Evolutionary conservation across 2,797 vertebrate genomes (phyloP).

Genomic region (Neosalanx taihuensis): DNA sequence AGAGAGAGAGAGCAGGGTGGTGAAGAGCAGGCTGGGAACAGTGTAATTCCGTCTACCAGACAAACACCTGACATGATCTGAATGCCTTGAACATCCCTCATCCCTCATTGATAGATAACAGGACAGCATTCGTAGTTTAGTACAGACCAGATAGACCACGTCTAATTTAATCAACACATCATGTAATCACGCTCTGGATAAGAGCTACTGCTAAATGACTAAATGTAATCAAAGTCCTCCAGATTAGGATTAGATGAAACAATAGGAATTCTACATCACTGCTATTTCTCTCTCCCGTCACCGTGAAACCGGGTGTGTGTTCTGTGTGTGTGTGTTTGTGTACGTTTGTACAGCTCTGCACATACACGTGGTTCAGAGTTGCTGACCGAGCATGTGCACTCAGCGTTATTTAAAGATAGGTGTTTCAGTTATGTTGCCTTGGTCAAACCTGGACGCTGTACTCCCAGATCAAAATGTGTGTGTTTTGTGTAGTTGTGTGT

Average conservation of each 20-base stretch:
- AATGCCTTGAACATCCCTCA: background rate
- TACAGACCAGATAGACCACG: background rate
- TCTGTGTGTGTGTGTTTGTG: background rate
- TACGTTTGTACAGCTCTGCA: background rate
- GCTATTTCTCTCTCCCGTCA: constrained; percentile 30
- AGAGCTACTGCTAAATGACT: no score
- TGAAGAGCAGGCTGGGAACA: background rate
- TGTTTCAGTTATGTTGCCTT: background rate
- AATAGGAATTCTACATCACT: constrained; percentile 27
- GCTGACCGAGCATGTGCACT: background rate
- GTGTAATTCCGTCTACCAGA: background rate
- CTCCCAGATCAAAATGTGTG: background rate
- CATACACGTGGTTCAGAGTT: no score
- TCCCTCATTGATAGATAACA: background rate
- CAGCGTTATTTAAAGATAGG: no score
- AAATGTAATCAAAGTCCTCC: constrained; percentile 27
- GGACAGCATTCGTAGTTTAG: background rate
- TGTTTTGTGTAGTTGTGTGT: no score
- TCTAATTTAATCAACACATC: constrained; percentile 33
- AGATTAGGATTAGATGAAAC: constrained; percentile 31
- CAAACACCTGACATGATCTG: background rate
- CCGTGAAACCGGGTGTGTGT: background rate
- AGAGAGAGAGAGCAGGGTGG: background rate
- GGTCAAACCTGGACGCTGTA: background rate
- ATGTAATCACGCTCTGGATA: constrained; percentile 10